Conservation (phyloP, 2,113 vertebrate species). For the Ranitomeya imitator region DNA sequence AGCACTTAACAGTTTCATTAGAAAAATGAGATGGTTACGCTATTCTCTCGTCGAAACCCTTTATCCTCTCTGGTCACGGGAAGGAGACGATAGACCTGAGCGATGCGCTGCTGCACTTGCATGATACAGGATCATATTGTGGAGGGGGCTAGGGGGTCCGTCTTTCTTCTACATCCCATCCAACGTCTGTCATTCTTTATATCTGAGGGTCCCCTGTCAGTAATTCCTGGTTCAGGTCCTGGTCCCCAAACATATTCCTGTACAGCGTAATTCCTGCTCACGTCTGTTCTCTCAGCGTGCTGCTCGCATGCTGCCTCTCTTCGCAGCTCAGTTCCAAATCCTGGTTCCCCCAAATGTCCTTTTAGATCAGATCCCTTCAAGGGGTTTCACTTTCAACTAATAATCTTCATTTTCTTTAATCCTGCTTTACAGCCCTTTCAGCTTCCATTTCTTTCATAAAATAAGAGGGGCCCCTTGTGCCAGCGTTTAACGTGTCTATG, state of each 20-base stretch:
- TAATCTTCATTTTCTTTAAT: conserved; percentile 12
- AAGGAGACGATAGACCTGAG: conserved; percentile 32
- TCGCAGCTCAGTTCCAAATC: conserved; percentile 21
- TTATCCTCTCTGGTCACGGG: conserved; percentile 23
- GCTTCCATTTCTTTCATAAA: neutral
- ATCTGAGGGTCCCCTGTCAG: neutral
- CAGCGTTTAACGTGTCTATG: neutral
- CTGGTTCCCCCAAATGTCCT: conserved; percentile 23
- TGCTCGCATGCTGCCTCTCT: neutral
- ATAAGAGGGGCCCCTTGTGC: neutral
- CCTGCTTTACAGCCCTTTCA: neutral
- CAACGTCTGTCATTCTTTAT: neutral
- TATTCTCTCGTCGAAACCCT: conserved; percentile 30
- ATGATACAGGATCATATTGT: neutral
- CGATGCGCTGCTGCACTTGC: neutral
- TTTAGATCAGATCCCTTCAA: conserved; percentile 14
- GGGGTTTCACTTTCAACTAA: conserved; percentile 24
- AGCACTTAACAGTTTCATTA: conserved; percentile 48
- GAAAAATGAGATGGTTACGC: conserved; percentile 37
- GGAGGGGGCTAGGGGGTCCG: neutral
- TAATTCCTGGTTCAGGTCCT: conserved; percentile 9
- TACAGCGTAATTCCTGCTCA: neutral
- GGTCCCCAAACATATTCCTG: conserved; percentile 27
- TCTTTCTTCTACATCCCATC: neutral
- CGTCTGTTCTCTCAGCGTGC: neutral